Conservation (phyloP, 2,888 invertebrate species). For the Hydrotaea cyrtoneurina region DNA sequence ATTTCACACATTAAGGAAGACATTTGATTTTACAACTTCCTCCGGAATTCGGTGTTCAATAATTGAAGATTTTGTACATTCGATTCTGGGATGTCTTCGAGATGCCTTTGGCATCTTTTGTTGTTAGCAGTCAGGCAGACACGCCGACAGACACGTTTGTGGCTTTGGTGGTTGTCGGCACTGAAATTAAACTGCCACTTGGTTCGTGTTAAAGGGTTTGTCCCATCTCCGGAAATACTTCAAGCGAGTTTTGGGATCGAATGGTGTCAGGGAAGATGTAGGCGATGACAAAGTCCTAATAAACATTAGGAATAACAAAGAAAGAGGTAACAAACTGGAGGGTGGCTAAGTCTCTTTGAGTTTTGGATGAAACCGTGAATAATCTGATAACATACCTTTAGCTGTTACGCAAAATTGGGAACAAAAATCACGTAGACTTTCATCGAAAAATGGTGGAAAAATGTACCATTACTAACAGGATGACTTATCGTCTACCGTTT, state of each 20-base stretch:
- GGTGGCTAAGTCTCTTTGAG: not conserved
- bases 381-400: too few relatives aligned
- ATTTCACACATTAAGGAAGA: slow-evolving; percentile 80
- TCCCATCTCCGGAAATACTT: not conserved
- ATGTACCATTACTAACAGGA: too few relatives aligned
- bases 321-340: slow-evolving; percentile 20
- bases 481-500: too few relatives aligned
- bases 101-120: slow-evolving; percentile 16
- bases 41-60: slow-evolving; percentile 74
- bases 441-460: too few relatives aligned
- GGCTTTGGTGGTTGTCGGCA: slow-evolving; percentile 33
- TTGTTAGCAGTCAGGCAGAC: not conserved
- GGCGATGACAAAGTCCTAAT: slow-evolving; percentile 30
- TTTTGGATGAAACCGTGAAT: not conserved
- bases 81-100: slow-evolving; percentile 47
- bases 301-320: slow-evolving; percentile 11
- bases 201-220: slow-evolving; percentile 34
- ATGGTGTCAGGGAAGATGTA: slow-evolving; percentile 4
- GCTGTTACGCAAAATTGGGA: too few relatives aligned
- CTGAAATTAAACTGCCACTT: not conserved
- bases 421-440: too few relatives aligned
- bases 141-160: not conserved
- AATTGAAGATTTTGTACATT: slow-evolving; percentile 77
- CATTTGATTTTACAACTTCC: slow-evolving; percentile 80
- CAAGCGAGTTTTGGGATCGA: not conserved